phyloP scores from a whole-genome alignment of 2,113 vertebrate genomes.

The Cervus canadensis region DNA sequence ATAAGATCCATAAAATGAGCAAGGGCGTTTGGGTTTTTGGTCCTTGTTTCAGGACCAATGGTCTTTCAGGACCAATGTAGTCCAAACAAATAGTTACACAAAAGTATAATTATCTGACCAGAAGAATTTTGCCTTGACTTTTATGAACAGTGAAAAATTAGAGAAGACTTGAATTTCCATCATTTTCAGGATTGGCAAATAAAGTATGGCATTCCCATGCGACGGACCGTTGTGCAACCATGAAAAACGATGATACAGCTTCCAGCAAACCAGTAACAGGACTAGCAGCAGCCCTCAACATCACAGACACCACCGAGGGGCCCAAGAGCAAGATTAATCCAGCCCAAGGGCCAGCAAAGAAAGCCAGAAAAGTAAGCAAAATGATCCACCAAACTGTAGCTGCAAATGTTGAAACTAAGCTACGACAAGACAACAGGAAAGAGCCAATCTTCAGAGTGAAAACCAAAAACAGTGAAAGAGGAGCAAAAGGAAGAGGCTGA shows the following conservation, averaged over 20 bases:
- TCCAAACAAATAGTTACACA: background rate
- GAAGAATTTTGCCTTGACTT: background rate
- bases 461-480: background rate
- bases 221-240: rapidly evolving
- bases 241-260: rapidly evolving
- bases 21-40: background rate
- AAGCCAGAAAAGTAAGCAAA: background rate
- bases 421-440: background rate
- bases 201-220: rapidly evolving
- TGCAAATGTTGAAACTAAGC: background rate
- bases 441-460: background rate
- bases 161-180: background rate
- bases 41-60: background rate
- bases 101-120: background rate
- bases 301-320: background rate
- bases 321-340: background rate
- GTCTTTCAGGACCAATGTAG: background rate
- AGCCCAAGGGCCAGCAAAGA: background rate
- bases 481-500: background rate
- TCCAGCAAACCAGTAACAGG: no score
- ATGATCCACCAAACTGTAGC: background rate
- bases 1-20: background rate
- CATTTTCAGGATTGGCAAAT: background rate
- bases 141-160: background rate
- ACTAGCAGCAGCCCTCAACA: no score